Conservation (phyloP, 2,797 vertebrate genomes). For the Sebastes hubbsi region DNA sequence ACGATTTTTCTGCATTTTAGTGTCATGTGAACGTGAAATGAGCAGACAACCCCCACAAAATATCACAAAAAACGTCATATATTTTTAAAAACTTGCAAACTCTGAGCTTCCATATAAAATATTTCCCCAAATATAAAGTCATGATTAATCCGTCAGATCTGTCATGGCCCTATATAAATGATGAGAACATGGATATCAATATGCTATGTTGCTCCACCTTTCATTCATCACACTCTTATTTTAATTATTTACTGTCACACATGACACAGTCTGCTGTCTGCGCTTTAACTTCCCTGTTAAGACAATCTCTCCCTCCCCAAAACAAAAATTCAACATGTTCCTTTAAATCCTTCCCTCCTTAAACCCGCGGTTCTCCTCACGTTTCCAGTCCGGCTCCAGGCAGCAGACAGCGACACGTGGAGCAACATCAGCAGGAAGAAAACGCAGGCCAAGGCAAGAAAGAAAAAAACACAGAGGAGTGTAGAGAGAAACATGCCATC, state of each 20-base stretch:
- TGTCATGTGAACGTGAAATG: neutral
- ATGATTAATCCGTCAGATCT: neutral
- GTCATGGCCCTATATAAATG: neutral
- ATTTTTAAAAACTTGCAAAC: neutral
- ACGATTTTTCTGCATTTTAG: neutral
- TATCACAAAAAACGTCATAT: neutral
- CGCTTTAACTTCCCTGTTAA: neutral
- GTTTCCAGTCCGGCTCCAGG: conserved; percentile 33
- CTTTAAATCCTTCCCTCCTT: conserved; percentile 35
- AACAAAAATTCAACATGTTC: neutral
- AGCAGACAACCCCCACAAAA: neutral
- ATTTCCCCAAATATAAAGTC: neutral
- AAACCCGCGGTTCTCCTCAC: conserved; percentile 1
- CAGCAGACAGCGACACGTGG: conserved; percentile 42
- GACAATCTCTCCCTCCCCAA: neutral
- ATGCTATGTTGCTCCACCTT: neutral
- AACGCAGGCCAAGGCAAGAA: neutral
- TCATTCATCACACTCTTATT: neutral
- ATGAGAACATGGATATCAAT: neutral
- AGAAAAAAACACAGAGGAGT: neutral
- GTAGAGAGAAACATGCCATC: neutral
- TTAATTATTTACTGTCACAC: neutral
- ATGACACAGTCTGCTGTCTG: neutral
- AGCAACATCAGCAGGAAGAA: conserved; percentile 45
- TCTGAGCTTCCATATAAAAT: neutral